Base-by-base conservation (phyloP, 2,797 vertebrate genomes). In the Pipistrellus pygmaeus region DNA sequence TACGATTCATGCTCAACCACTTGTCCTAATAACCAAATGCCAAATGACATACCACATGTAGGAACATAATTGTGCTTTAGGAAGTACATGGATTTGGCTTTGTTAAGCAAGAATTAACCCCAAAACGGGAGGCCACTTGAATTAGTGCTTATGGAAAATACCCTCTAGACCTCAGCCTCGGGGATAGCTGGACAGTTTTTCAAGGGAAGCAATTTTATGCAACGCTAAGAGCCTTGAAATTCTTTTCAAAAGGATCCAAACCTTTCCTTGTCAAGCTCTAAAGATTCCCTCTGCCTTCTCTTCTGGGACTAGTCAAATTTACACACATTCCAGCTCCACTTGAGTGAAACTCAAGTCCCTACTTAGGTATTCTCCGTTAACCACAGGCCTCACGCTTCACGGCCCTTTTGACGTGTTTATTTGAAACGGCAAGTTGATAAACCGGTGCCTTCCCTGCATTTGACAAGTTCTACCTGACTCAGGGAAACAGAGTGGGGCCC, bases 341-440 rank as follows among this genome's bases (percentile, higher is more conserved):
- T 73, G 80, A 95, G 71, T 90, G 83, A 73, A 86, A 78, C 94
- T 88, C 75, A 89, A 92, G 72, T 89, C 94, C 88, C 57, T 88
- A 8, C 82, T 80, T 93, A 87, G 76, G 90, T 82, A 75, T 93
- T 92, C 27, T 0, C 83, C 77, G 48, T 69, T 93, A 94, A 92
- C 82, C 75, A 66, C 93, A 80, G 38, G 62, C 72, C 90, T 90
- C 72, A 93, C 27, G 78, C 88, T 94, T 97, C 95, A 76, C 5
- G 4, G 89, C 71, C 75, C 41, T 95, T 88, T 32, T 94, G 95
- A 95, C 89, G 84, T 93, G 95, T 95, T 96, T 96, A 95, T 97
- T 96, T 96, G 66, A 90, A 93, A 91, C 90, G 69, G 53, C 90
- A 55, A 96, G 75, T 86, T 14, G 0, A 15, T 38, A n/a, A 93